These are phyloP conservation scores for Trichopoda pennipes DNA, from an alignment of 2,888 invertebrate species.

Conservation along the genomic window DNA sequence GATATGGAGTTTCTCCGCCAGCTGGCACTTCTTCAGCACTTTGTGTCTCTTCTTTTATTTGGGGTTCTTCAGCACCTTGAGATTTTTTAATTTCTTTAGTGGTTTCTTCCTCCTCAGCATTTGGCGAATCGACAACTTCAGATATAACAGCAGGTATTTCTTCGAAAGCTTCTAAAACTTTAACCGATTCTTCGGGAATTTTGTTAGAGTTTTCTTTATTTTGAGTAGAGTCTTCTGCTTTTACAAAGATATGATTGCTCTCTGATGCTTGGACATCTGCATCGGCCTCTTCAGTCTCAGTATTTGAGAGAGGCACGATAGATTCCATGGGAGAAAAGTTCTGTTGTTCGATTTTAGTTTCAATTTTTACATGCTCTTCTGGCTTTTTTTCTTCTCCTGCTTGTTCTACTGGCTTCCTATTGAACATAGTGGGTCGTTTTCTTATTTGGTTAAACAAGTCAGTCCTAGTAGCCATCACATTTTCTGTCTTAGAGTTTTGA, in stretches of 20 bases:
- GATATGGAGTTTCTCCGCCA: not conserved
- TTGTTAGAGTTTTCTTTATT: not conserved
- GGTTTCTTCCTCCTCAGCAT: slow-evolving; percentile 37
- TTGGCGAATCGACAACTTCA: slow-evolving; percentile 62
- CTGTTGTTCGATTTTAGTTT: slow-evolving; percentile 30
- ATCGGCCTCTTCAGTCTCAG: slow-evolving; percentile 51
- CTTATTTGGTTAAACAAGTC: slow-evolving; percentile 76
- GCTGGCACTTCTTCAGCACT: slow-evolving; percentile 17
- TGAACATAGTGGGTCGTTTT: slow-evolving; percentile 75
- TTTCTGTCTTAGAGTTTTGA: slow-evolving; percentile 70
- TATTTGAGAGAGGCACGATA: slow-evolving; percentile 53
- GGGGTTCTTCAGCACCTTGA: slow-evolving; percentile 22
- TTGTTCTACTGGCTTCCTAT: slow-evolving; percentile 69
- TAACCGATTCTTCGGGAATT: slow-evolving; percentile 23
- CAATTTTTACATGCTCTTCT: slow-evolving; percentile 37
- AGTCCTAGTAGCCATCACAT: slow-evolving; percentile 70
- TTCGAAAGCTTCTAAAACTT: slow-evolving; percentile 73
- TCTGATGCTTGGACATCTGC: slow-evolving; percentile 72
- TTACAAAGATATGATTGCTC: slow-evolving; percentile 70
- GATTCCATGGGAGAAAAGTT: slow-evolving; percentile 52
- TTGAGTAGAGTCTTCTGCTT: slow-evolving; percentile 61
- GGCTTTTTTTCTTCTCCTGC: slow-evolving; percentile 60
- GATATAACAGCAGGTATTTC: slow-evolving; percentile 74
- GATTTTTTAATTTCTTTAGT: slow-evolving; percentile 55
- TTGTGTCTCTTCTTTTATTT: slow-evolving; percentile 41